Base-by-base conservation (phyloP, 2,797 vertebrate genomes). In the Carapus acus region DNA sequence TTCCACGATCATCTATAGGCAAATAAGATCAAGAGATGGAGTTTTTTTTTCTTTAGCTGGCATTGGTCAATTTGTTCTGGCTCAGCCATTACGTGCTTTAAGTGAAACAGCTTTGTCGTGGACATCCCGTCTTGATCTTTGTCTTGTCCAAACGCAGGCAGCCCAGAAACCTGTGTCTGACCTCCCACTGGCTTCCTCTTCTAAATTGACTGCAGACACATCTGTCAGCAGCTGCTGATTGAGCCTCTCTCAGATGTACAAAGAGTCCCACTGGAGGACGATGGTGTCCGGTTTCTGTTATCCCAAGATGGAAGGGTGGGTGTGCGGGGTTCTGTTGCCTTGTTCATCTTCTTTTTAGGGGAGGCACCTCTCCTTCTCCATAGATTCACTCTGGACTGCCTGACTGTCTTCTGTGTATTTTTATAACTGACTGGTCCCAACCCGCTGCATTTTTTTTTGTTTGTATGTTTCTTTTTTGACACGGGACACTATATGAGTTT, bases 241-340 rank as follows among this genome's bases (percentile, higher is more conserved):
- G 87, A 85, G 79, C 78, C 77, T 63, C 80, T 84, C 85, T 84
- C 77, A 84, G 76, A 77, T 74, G 43, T 80, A 88, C 84, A 85
- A 88, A 87, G 84, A 79, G 80, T 67, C 83, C 82, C 78, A 72
- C 75, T 84, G 79, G 82, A 85, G 79, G 79, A 79, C 56, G 49
- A 49, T 47, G 79, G 85, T 87, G 84, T 90, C 85, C 68, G 73
- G 83, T 90, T 90, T 85, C 88, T 84, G 76, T 85, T 87, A 84
- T 87, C 85, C 87, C 75, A 83, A 67, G 73, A 81, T 67, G 55
- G 67, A 56, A 79, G 83, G 82, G n/a, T n/a, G n/a, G n/a, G n/a
- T n/a, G n/a, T n/a, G n/a, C n/a, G n/a, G n/a, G n/a, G n/a, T n/a
- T 76, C 77, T 76, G 71, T 78, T 53, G 73, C 64, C 57, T 63